Evolutionary conservation across 2,888 invertebrate genomes (phyloP).

Genomic region (Coelinius sp.): DNA sequence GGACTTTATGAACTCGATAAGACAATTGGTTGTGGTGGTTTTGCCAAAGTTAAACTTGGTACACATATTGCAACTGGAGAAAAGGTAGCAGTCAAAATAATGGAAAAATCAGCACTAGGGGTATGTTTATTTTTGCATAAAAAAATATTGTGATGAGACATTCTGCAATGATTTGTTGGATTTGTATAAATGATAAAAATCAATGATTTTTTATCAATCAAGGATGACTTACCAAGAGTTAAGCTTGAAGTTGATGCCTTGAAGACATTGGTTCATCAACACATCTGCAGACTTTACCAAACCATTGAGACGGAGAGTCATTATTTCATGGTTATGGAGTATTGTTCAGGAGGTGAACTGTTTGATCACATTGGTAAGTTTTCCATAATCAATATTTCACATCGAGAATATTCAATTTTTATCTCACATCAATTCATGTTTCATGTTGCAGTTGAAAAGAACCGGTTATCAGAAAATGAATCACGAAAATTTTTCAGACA

Average conservation of each 20-base stretch:
- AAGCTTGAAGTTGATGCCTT: constrained; percentile 82
- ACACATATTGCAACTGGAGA: constrained; percentile 85
- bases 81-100: constrained; percentile 87
- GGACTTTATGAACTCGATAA: constrained; percentile 79
- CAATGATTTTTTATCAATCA: constrained; percentile 27
- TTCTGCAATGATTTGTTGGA: background rate
- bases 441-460: constrained; percentile 76
- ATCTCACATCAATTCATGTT: background rate
- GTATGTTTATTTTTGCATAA: constrained; percentile 69
- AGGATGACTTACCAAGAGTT: constrained; percentile 82
- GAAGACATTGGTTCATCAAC: constrained; percentile 79
- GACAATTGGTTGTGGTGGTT: constrained; percentile 83
- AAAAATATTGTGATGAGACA: constrained; percentile 21
- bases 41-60: constrained; percentile 84
- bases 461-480: constrained; percentile 79
- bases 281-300: constrained; percentile 85
- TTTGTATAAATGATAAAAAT: background rate
- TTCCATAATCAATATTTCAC: background rate
- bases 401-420: background rate
- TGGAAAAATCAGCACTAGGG: constrained; percentile 82
- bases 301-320: constrained; percentile 82
- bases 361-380: constrained; percentile 82
- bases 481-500: constrained; percentile 84
- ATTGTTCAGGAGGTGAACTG: constrained; percentile 86
- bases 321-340: constrained; percentile 85